Percentiles rank a stretch among this genome's conserved stretches.
Conservation (phyloP, 2,797 vertebrate genomes). For the Squalus acanthias region DNA sequence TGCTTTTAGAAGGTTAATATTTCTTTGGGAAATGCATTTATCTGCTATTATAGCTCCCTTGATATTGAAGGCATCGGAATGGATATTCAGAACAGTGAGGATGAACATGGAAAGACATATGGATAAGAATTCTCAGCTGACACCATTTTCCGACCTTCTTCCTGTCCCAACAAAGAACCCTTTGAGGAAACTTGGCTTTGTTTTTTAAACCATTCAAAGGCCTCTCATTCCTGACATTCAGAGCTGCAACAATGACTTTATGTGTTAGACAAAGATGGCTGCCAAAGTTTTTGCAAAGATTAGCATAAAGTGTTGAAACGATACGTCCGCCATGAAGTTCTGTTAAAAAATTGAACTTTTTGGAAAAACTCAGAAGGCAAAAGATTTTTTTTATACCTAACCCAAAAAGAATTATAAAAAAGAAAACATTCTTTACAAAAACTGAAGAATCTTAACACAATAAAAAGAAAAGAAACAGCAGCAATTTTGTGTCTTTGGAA, state of each 20-base stretch:
- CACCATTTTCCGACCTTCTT: slow-evolving; percentile 35
- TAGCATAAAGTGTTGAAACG: slow-evolving; percentile 36
- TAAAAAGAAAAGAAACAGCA: slow-evolving; percentile 1
- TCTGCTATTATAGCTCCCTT: slow-evolving; percentile 16
- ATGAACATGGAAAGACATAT: not conserved
- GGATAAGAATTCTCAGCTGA: slow-evolving; percentile 14
- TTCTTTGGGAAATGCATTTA: slow-evolving; percentile 31
- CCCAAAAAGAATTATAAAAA: not conserved
- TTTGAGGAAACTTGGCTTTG: slow-evolving; percentile 26
- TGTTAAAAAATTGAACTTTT: not conserved
- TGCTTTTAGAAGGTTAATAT: slow-evolving; percentile 28
- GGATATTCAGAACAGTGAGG: slow-evolving; percentile 22
- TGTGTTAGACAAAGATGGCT: slow-evolving; percentile 32
- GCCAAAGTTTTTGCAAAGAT: slow-evolving; percentile 1
- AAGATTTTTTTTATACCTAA: not conserved
- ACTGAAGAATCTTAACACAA: not conserved
- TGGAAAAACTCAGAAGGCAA: not conserved
- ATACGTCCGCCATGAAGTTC: not conserved
- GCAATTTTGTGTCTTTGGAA: not conserved
- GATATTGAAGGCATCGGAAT: slow-evolving; percentile 32
- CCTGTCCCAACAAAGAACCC: slow-evolving; percentile 45
- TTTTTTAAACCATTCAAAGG: slow-evolving; percentile 37
- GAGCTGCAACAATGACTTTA: not conserved
- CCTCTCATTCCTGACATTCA: slow-evolving; percentile 39
- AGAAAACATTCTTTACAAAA: not conserved